Evolutionary conservation across 2,797 vertebrate species (phyloP).

Genomic region (Myripristis murdjan): DNA sequence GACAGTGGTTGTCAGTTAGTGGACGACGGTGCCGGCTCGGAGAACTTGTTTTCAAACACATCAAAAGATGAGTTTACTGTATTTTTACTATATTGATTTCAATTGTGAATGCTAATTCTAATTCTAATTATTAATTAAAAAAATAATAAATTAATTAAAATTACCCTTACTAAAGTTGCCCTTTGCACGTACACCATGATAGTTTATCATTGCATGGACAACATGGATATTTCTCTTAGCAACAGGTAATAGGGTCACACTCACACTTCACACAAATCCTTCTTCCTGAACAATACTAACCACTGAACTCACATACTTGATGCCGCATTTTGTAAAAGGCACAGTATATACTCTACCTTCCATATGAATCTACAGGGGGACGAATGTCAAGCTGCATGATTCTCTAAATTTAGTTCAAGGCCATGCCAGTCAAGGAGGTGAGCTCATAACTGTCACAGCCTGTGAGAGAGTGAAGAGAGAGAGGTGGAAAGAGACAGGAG

Average conservation of each 20-base stretch:
- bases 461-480: slow-evolving; percentile 53
- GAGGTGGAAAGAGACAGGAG: slow-evolving; percentile 69
- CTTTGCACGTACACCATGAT: slow-evolving; percentile 22
- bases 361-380: slow-evolving; percentile 57
- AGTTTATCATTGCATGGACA: slow-evolving; percentile 36
- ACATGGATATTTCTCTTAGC: slow-evolving; percentile 54
- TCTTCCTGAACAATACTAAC: slow-evolving; percentile 22
- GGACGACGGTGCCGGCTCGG: too few species aligned
- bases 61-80: too few species aligned
- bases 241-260: slow-evolving; percentile 52
- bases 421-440: slow-evolving; percentile 74
- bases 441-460: slow-evolving; percentile 78
- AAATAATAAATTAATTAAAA: too few species aligned
- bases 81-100: neutral
- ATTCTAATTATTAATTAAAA: too few species aligned
- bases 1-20: too few species aligned
- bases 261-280: slow-evolving; percentile 29
- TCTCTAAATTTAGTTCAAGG: slow-evolving; percentile 81
- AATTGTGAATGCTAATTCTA: neutral
- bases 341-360: slow-evolving; percentile 44
- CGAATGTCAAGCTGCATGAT: slow-evolving; percentile 64
- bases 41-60: too few species aligned
- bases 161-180: neutral
- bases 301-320: slow-evolving; percentile 19
- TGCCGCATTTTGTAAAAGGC: slow-evolving; percentile 44